A percentile compares a stretch with the other conserved stretches of the same genome.
These are phyloP conservation scores for Dasysyrphus albostriatus DNA, from an alignment of 2,888 invertebrate species.

Conservation along the genomic window DNA sequence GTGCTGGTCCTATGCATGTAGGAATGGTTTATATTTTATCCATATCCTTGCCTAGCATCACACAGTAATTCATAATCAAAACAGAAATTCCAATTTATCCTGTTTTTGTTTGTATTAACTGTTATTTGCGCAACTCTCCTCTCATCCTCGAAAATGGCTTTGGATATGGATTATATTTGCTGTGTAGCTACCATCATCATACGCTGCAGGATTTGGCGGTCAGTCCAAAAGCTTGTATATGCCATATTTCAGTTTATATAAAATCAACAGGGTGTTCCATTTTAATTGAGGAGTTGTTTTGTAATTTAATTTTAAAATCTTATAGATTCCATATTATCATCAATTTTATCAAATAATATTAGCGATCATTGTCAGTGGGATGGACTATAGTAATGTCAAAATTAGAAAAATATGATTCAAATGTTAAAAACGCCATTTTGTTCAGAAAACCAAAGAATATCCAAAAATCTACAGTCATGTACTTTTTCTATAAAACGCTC, in stretches of 20 bases:
- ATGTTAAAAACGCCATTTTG: too few species aligned
- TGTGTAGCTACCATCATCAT: slow-evolving; percentile 59
- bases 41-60: slow-evolving; percentile 13
- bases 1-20: neutral
- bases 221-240: slow-evolving; percentile 32
- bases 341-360: too few species aligned
- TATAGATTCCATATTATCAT: too few species aligned
- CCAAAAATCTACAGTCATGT: too few species aligned
- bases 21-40: neutral
- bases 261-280: slow-evolving; percentile 1
- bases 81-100: slow-evolving; percentile 75
- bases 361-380: too few species aligned
- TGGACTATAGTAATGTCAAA: too few species aligned
- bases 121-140: slow-evolving; percentile 62
- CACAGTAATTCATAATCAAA: slow-evolving; percentile 75
- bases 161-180: slow-evolving; percentile 70
- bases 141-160: slow-evolving; percentile 35
- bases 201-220: slow-evolving; percentile 70
- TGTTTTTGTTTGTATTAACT: slow-evolving; percentile 75
- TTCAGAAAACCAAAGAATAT: too few species aligned
- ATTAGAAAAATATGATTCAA: too few species aligned
- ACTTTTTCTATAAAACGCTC: too few species aligned
- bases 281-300: neutral
- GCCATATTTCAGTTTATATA: slow-evolving; percentile 1
- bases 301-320: too few species aligned